Percentiles rank a stretch among this genome's conserved stretches.
These are phyloP conservation scores for Sylvilagus floridanus DNA, from an alignment of 2,797 vertebrate species.

Conservation along the genomic window DNA sequence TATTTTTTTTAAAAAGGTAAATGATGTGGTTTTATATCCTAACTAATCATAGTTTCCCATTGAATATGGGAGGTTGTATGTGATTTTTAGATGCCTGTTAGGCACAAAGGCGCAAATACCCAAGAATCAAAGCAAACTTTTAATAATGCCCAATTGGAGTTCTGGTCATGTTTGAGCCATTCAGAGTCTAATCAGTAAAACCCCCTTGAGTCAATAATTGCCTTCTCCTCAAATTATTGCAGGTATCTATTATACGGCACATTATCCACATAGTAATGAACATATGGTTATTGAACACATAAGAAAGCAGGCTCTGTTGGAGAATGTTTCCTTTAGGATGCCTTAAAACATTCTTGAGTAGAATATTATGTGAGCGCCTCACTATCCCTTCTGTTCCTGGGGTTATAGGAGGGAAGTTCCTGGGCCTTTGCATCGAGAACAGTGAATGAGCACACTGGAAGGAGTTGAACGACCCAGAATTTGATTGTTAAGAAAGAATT, in stretches of 20 bases:
- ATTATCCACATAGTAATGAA: constrained; percentile 50
- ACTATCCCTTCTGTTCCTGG: background rate
- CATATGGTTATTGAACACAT: constrained; percentile 70
- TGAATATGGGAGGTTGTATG: constrained; percentile 19
- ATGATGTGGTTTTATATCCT: constrained; percentile 49
- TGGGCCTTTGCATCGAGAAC: background rate
- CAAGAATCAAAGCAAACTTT: constrained; percentile 66
- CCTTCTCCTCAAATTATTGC: constrained; percentile 58
- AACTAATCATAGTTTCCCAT: constrained; percentile 11
- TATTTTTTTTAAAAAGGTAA: constrained; percentile 57
- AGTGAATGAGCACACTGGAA: background rate
- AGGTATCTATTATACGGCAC: constrained; percentile 69
- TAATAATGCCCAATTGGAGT: constrained; percentile 64
- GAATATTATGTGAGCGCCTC: constrained; percentile 21
- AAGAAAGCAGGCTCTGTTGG: constrained; percentile 54
- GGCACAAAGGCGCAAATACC: constrained; percentile 56
- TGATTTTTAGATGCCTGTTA: constrained; percentile 59
- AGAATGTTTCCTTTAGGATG: constrained; percentile 73
- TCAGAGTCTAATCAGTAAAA: constrained; percentile 75
- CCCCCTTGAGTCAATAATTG: constrained; percentile 64
- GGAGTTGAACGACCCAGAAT: constrained; percentile 4
- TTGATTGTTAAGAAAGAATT: constrained; percentile 21
- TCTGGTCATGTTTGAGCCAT: constrained; percentile 72
- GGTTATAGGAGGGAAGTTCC: background rate
- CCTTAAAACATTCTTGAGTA: constrained; percentile 62